phyloP scores from a whole-genome alignment of 2,888 invertebrate genomes.

The Orchesella flavescens region DNA sequence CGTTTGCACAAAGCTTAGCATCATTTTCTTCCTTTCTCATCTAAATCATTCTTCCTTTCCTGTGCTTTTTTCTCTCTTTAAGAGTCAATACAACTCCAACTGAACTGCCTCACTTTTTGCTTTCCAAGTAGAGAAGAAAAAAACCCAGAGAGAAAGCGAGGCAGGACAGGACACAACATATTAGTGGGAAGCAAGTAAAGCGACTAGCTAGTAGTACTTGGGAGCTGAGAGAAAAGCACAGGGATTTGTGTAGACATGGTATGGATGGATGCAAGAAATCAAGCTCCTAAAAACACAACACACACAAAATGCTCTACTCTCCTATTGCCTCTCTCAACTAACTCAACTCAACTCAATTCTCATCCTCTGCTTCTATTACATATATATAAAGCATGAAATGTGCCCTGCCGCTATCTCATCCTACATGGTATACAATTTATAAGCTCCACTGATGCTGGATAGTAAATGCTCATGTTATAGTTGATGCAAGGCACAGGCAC shows the following conservation, averaged over 20 bases:
- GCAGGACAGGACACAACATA: no score
- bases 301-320: background rate
- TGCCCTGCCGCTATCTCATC: background rate
- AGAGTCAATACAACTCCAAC: background rate
- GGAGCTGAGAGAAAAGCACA: background rate
- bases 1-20: slow-evolving; percentile 2
- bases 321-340: background rate
- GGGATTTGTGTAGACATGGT: slow-evolving; percentile 8
- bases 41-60: slow-evolving; percentile 4
- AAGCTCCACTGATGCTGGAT: background rate
- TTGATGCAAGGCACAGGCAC: background rate
- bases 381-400: background rate
- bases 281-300: background rate
- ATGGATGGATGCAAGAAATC: slow-evolving; percentile 5
- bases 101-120: no score
- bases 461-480: no score
- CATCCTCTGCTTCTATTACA: background rate
- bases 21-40: slow-evolving; percentile 3
- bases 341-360: no score
- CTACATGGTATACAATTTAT: no score
- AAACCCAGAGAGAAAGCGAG: background rate
- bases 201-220: no score
- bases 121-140: background rate
- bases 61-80: background rate
- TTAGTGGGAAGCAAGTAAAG: no score